Conservation (phyloP, 2,113 vertebrate species). For the Emberiza fucata region DNA sequence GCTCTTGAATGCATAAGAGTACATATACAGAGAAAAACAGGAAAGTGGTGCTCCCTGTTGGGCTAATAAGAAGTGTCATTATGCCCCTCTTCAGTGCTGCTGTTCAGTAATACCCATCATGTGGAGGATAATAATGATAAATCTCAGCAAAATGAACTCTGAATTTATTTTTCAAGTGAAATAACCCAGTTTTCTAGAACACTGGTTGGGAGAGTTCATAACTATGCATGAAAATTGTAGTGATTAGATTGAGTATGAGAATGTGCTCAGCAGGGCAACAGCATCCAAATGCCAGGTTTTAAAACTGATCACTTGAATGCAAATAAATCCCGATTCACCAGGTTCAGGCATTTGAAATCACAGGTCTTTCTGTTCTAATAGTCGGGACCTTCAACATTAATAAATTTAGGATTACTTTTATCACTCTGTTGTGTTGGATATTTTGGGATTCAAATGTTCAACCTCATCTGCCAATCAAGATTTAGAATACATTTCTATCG, state of each 20-base stretch:
- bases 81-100: neutral
- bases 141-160: neutral
- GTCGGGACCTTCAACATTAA: neutral
- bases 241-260: neutral
- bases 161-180: conserved; percentile 25
- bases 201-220: neutral
- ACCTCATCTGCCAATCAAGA: neutral
- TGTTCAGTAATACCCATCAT: neutral
- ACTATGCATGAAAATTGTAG: neutral
- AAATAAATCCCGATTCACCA: neutral
- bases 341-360: neutral
- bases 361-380: neutral
- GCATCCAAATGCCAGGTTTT: neutral
- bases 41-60: neutral
- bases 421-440: neutral
- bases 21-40: neutral
- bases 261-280: neutral
- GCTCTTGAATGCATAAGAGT: neutral
- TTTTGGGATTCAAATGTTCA: neutral
- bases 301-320: neutral
- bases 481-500: neutral
- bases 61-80: conserved; percentile 12
- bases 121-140: neutral
- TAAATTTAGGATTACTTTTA: conserved; percentile 11
- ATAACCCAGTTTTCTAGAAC: neutral